Percentiles rank a stretch among this genome's conserved stretches.
Evolutionary conservation across 1,140 invertebrate genomes (phyloP).

Genomic region (Drosophila azteca): DNA sequence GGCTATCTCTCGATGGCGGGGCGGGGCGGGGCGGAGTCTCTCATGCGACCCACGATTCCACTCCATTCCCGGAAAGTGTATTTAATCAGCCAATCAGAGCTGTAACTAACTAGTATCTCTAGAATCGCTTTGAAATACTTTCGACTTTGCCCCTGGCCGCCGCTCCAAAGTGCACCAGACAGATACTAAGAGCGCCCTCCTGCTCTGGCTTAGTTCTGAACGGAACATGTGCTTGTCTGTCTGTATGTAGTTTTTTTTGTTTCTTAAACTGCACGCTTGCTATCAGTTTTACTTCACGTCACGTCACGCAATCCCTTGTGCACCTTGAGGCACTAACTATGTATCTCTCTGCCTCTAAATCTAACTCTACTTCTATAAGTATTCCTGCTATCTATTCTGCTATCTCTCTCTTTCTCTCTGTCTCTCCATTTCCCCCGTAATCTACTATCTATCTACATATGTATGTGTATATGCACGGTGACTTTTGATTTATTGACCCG

Average conservation of each 20-base stretch:
- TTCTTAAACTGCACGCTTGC: conserved; percentile 28
- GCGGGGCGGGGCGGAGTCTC: too few species aligned
- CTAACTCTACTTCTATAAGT: not conserved
- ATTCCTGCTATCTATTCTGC: not conserved
- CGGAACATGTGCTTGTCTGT: not conserved
- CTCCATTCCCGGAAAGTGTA: not conserved
- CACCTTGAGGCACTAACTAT: conserved; percentile 7
- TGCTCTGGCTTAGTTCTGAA: conserved; percentile 18
- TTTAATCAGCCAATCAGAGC: conserved; percentile 11
- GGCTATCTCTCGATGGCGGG: too few species aligned
- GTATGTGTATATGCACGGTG: conserved; percentile 8
- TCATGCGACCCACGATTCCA: not conserved
- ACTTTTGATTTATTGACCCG: conserved; percentile 56
- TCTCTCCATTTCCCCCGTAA: conserved; percentile 11
- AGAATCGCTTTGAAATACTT: conserved; percentile 37
- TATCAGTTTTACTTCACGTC: conserved; percentile 32
- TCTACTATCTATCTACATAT: conserved; percentile 2
- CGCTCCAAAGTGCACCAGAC: conserved; percentile 46
- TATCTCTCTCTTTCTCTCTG: not conserved
- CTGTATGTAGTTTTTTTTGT: conserved; percentile 9
- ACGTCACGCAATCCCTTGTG: conserved; percentile 18
- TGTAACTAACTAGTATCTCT: conserved; percentile 37
- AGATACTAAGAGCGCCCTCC: too few species aligned
- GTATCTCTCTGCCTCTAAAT: conserved; percentile 1
- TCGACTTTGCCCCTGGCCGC: conserved; percentile 48